Evolutionary conservation across 2,888 invertebrate species (phyloP).

Genomic region (Scaptomyza reducta): DNA sequence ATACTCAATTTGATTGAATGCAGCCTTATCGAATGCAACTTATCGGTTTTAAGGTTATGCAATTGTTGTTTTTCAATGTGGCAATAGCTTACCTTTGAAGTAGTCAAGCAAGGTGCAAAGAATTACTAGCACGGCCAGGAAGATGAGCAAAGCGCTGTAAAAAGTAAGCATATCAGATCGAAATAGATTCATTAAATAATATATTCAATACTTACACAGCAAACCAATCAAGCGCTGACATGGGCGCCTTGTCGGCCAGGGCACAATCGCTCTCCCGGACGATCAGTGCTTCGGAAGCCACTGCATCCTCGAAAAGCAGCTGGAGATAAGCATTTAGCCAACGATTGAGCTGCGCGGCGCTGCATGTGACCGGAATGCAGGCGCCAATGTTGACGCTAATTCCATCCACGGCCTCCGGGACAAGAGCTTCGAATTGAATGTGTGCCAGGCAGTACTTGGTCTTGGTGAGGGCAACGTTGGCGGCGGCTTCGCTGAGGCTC

Average conservation of each 20-base stretch:
- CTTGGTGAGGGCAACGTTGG: not conserved
- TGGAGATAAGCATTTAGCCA: conserved; percentile 44
- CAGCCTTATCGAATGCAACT: conserved; percentile 3
- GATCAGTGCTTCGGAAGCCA: conserved; percentile 12
- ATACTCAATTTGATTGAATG: not conserved
- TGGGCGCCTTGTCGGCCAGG: conserved; percentile 16
- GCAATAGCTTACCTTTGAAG: conserved; percentile 30
- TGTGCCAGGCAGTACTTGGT: conserved; percentile 61
- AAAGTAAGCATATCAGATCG: not conserved
- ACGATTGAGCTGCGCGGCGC: conserved; percentile 33
- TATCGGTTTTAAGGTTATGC: conserved; percentile 4
- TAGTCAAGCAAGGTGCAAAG: conserved; percentile 64
- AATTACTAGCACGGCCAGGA: conserved; percentile 44
- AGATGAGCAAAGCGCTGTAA: conserved; percentile 42
- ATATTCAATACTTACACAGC: conserved; percentile 63
- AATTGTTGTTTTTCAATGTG: not conserved
- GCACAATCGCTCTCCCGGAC: conserved; percentile 33
- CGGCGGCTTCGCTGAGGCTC: conserved; percentile 1
- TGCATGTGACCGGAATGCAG: conserved; percentile 45
- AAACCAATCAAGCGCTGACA: conserved; percentile 70
- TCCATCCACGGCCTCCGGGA: not conserved
- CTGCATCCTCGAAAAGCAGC: conserved; percentile 26
- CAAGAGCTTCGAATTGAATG: conserved; percentile 36
- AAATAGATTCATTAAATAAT: not conserved
- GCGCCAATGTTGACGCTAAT: conserved; percentile 42